Evolutionary conservation across 2,113 vertebrate genomes (phyloP).

Genomic region (Rissa tridactyla): DNA sequence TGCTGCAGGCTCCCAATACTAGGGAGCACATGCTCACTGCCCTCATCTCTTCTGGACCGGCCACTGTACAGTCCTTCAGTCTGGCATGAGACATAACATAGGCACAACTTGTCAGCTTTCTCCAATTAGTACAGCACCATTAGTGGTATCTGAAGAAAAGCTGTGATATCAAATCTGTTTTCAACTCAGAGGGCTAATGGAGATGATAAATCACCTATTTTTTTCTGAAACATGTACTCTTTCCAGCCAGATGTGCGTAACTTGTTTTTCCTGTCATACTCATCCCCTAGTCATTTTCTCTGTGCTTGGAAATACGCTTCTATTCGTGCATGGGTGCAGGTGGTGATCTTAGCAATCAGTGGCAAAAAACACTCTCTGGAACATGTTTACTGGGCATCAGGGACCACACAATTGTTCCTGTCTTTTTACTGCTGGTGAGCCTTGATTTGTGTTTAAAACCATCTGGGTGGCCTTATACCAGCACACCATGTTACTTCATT

Average conservation of each 20-base stretch:
- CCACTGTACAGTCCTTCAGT: background rate
- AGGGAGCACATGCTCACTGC: background rate
- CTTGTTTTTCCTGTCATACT: background rate
- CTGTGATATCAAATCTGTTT: background rate
- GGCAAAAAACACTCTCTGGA: background rate
- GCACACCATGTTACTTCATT: background rate
- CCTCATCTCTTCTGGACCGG: background rate
- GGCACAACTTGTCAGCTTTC: background rate
- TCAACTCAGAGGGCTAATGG: background rate
- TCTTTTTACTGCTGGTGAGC: background rate
- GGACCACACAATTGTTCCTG: background rate
- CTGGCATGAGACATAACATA: background rate
- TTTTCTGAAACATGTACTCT: background rate
- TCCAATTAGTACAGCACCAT: background rate
- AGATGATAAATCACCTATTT: background rate
- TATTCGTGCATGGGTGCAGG: background rate
- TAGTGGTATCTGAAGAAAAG: background rate
- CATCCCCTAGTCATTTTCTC: background rate
- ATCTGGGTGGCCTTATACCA: background rate
- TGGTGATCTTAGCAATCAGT: background rate
- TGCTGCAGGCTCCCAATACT: rapidly evolving
- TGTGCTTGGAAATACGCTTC: background rate
- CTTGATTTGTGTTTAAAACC: background rate
- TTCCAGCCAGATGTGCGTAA: background rate
- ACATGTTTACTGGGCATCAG: background rate